phyloP scores from a whole-genome alignment of 2,113 vertebrate genomes.

The Prinia subflava region DNA sequence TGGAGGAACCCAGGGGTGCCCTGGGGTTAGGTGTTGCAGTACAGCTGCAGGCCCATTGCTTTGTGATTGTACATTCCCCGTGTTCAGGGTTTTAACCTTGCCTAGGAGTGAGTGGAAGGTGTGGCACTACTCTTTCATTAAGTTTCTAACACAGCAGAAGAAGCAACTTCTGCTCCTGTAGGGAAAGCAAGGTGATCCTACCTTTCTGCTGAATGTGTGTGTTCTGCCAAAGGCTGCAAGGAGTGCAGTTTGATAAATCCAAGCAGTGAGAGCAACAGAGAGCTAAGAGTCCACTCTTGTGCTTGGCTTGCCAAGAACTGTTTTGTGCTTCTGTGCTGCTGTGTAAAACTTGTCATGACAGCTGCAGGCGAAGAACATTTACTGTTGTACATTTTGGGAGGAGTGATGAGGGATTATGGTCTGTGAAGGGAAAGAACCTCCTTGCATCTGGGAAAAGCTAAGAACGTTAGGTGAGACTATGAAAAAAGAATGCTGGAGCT shows the following conservation, averaged over 20 bases:
- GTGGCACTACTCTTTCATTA: background rate
- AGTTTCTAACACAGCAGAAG: background rate
- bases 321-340: background rate
- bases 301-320: background rate
- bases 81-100: background rate
- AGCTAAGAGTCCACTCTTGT: background rate
- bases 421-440: background rate
- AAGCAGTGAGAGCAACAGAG: background rate
- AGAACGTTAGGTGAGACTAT: background rate
- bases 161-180: background rate
- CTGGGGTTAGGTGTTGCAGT: background rate
- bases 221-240: background rate
- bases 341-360: background rate
- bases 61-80: background rate
- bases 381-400: background rate
- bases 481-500: background rate
- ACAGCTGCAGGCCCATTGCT: background rate
- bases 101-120: background rate
- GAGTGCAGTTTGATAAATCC: background rate
- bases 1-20: background rate
- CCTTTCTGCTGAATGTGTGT: background rate
- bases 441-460: background rate
- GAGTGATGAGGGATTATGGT: background rate
- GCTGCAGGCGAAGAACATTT: background rate
- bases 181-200: background rate